These are phyloP conservation scores for Noturus placidus DNA, from an alignment of 2,113 vertebrate species.

Conservation along the genomic window DNA sequence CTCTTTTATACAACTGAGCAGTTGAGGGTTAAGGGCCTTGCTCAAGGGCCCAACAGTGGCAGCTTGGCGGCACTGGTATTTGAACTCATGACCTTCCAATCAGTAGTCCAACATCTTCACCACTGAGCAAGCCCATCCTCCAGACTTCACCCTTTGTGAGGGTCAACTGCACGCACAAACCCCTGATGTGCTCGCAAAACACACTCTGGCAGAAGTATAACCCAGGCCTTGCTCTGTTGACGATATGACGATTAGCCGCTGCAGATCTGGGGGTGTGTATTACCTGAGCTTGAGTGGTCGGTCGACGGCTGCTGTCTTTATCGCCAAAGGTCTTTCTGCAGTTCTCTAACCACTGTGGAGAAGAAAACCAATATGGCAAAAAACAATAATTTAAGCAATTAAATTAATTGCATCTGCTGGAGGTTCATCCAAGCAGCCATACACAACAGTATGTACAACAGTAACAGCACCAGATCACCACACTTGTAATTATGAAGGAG, in stretches of 20 bases:
- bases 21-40: too few relatives aligned
- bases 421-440: neutral
- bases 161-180: neutral
- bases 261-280: conserved; percentile 22
- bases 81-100: too few relatives aligned
- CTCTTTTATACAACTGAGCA: too few relatives aligned
- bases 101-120: too few relatives aligned
- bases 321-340: conserved; percentile 93
- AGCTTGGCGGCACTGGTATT: too few relatives aligned
- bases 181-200: neutral
- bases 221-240: too few relatives aligned
- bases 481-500: neutral
- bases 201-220: neutral
- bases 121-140: too few relatives aligned
- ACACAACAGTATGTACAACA: neutral
- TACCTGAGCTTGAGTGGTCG: conserved; percentile 87
- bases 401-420: neutral
- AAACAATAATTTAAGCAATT: too few relatives aligned
- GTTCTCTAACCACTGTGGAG: conserved; percentile 88
- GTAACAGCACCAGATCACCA: neutral
- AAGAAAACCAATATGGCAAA: neutral
- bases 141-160: neutral
- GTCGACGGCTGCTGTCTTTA: conserved; percentile 77
- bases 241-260: too few relatives aligned
- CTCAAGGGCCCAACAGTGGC: too few relatives aligned